A percentile compares a stretch with the other conserved stretches of the same genome.
Evolutionary conservation across 2,797 vertebrate species (phyloP).

Genomic region (Cryptoblepharus egeriae): DNA sequence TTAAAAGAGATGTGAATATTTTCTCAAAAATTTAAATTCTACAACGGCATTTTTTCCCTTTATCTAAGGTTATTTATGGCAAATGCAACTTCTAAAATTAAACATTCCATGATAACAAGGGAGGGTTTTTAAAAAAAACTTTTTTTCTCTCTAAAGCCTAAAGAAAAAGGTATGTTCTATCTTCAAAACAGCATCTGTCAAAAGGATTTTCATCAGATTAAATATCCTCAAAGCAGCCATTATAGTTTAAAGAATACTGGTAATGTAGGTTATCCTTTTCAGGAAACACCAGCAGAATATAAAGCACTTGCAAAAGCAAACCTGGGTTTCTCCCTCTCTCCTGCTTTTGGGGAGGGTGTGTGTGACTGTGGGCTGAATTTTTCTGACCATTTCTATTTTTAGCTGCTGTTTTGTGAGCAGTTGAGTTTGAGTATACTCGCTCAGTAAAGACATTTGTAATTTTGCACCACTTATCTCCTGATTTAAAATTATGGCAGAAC

Average conservation of each 20-base stretch:
- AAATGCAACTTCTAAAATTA: constrained; percentile 34
- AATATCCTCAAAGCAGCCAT: constrained; percentile 65
- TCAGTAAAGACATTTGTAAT: background rate
- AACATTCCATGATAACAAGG: background rate
- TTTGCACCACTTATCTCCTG: too few relatives aligned
- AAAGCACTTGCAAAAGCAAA: constrained; percentile 43
- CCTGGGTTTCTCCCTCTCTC: too few relatives aligned
- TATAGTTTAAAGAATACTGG: constrained; percentile 56
- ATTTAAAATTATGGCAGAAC: background rate
- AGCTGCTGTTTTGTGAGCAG: constrained; percentile 10
- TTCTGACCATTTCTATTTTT: constrained; percentile 40
- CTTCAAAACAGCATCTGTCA: constrained; percentile 75
- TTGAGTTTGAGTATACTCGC: constrained; percentile 9
- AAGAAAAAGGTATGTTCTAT: constrained; percentile 61
- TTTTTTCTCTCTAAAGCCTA: constrained; percentile 51
- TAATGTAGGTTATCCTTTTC: constrained; percentile 63
- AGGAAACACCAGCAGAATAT: constrained; percentile 49
- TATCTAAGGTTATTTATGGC: constrained; percentile 40
- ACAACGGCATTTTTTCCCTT: background rate
- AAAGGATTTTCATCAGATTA: constrained; percentile 69
- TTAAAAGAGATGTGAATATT: constrained; percentile 12
- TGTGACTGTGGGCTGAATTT: background rate
- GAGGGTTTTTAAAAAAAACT: constrained; percentile 12
- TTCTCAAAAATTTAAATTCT: background rate
- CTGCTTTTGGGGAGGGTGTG: background rate